These are phyloP conservation scores for Phorcus lineatus DNA, from an alignment of 2,888 invertebrate species.

Conservation along the genomic window DNA sequence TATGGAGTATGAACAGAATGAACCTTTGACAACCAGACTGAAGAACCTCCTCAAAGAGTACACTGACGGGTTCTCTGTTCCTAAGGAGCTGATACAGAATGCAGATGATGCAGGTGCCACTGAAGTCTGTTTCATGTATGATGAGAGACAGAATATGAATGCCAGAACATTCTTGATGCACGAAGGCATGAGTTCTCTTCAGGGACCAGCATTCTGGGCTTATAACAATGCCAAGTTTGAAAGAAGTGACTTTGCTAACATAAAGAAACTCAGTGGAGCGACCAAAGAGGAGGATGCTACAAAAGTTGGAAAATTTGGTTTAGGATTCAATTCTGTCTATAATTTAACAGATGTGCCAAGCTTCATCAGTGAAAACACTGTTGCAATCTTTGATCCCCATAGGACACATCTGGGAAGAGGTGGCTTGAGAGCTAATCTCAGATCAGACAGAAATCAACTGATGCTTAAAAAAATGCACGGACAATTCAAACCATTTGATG, in stretches of 20 bases:
- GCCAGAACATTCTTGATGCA: constrained; percentile 49
- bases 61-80: constrained; percentile 67
- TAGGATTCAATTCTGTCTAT: constrained; percentile 72
- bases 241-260: constrained; percentile 62
- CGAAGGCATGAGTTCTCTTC: constrained; percentile 58
- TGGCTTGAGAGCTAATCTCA: constrained; percentile 56
- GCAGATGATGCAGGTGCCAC: constrained; percentile 70
- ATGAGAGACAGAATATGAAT: constrained; percentile 57
- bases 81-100: constrained; percentile 69
- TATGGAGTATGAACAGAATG: constrained; percentile 61
- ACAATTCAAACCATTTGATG: constrained; percentile 63
- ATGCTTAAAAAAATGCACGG: constrained; percentile 44
- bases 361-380: constrained; percentile 64
- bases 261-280: constrained; percentile 62
- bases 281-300: constrained; percentile 58
- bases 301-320: constrained; percentile 69
- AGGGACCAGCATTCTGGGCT: constrained; percentile 67
- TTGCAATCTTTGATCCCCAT: constrained; percentile 73
- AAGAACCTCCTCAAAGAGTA: constrained; percentile 61
- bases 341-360: constrained; percentile 72
- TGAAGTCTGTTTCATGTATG: constrained; percentile 60
- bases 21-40: constrained; percentile 62
- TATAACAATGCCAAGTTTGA: constrained; percentile 65
- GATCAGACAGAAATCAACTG: constrained; percentile 36
- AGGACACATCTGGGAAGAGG: constrained; percentile 58